These are phyloP conservation scores for Callocephalon fimbriatum DNA, from an alignment of 2,113 vertebrate species.

Conservation along the genomic window DNA sequence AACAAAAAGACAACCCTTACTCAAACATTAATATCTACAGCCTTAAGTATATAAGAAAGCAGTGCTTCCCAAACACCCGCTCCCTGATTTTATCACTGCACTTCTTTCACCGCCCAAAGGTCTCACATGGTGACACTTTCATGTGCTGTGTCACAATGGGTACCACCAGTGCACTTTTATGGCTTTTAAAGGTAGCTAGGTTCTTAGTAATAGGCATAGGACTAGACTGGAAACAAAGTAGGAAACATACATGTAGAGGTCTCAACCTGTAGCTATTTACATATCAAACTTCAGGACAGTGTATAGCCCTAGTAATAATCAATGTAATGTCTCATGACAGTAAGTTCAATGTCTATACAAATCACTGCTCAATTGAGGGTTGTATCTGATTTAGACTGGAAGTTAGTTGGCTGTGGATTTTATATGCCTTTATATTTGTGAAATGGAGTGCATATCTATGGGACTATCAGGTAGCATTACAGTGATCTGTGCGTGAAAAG, in stretches of 20 bases:
- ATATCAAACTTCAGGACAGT: neutral
- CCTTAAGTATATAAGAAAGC: neutral
- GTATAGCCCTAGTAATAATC: neutral
- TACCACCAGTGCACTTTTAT: neutral
- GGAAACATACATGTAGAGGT: neutral
- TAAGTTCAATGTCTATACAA: neutral
- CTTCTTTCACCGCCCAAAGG: neutral
- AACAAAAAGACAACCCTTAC: neutral
- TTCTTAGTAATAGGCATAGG: neutral
- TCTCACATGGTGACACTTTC: neutral
- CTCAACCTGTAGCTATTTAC: neutral
- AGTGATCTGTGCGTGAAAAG: neutral
- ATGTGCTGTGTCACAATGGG: neutral
- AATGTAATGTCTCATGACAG: neutral
- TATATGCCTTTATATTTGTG: neutral
- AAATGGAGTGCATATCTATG: conserved; percentile 13
- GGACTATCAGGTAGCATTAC: neutral
- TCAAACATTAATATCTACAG: neutral
- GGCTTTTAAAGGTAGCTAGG: neutral
- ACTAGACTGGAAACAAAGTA: neutral
- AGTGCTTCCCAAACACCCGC: neutral
- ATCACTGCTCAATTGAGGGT: neutral
- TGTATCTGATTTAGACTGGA: conserved; percentile 46
- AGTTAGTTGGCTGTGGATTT: neutral
- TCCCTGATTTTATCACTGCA: neutral